Evolutionary conservation across 2,797 vertebrate genomes (phyloP), one percentile per base, ranked within the genome.

Genomic region (Phoebastria nigripes): DNA sequence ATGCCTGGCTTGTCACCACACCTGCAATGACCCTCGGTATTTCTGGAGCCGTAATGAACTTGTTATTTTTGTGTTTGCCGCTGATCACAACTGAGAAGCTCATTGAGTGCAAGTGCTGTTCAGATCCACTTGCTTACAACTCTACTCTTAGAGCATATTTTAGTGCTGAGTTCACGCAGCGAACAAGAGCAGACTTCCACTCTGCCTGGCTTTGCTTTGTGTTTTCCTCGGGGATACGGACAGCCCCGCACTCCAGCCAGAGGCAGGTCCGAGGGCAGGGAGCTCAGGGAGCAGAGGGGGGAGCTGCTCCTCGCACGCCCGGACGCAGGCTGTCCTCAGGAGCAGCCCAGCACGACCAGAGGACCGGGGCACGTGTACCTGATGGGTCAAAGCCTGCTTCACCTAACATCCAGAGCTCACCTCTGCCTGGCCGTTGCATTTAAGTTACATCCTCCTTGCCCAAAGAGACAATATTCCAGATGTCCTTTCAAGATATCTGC

Each of bases 221-320:
- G 2, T n/a, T 21, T 26, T 49, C 56, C 65, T 22, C 2, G 0
- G 18, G 49, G 41, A 35, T 9, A 35, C 1, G 3, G n/a, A 20
- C 25, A 67, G 62, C 33, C 42, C 33, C 2, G 5, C 3, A 2
- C 55, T 41, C 82, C 35, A 8, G 33, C 29, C 29, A n/a, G 24
- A 21, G 74, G 49, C 31, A 42, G 55, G 33, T 35, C 42, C 0
- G 6, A 49, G 61, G 37, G 35, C 52, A 49, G 22, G n/a, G 55
- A 56, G 55, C 33, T n/a, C 55, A 14, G 20, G 62, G 26, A 58
- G 62, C 51, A n/a, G 59, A 31, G 26, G 24, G 33, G 15, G 39
- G 20, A 66, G 62, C 62, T 46, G 77, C n/a, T 55, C 33, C 62
- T 54, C 5, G 1, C 39, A 25, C 66, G 39, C 35, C 54, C 6